Conservation (phyloP, 2,888 invertebrate species). For the Drosophila merina region DNA sequence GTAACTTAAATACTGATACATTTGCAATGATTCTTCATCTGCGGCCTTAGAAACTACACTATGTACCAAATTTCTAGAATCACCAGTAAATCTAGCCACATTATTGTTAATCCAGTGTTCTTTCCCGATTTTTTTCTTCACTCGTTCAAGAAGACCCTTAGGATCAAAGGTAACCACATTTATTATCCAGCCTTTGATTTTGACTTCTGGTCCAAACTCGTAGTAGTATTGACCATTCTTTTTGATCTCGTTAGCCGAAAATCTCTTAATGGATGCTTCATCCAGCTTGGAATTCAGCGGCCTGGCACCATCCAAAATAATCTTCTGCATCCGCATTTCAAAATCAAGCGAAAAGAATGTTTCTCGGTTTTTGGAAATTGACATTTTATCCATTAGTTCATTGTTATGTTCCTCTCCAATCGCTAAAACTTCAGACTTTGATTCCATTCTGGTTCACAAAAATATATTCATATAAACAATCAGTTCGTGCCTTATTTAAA, state of each 20-base stretch:
- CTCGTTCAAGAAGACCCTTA: slow-evolving; percentile 5
- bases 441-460: slow-evolving; percentile 1
- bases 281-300: background rate
- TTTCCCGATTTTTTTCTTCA: slow-evolving; percentile 3
- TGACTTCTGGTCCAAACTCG: slow-evolving; percentile 4
- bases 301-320: background rate
- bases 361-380: background rate
- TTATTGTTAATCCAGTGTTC: slow-evolving; percentile 12
- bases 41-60: background rate
- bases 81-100: slow-evolving; percentile 10
- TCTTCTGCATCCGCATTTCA: slow-evolving; percentile 7
- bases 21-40: background rate
- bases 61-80: slow-evolving; percentile 8
- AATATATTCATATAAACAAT: background rate
- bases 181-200: slow-evolving; percentile 20
- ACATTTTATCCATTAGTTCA: background rate
- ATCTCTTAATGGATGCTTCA: background rate
- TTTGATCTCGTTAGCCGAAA: slow-evolving; percentile 9
- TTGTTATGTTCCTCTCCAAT: slow-evolving; percentile 3
- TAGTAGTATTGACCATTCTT: slow-evolving; percentile 15
- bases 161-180: slow-evolving; percentile 11
- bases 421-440: background rate
- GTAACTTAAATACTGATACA: slow-evolving; percentile 12
- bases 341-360: background rate
- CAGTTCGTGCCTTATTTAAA: background rate